Evolutionary conservation across 2,888 invertebrate genomes (phyloP).

Genomic region (Hyppa rectilinea): DNA sequence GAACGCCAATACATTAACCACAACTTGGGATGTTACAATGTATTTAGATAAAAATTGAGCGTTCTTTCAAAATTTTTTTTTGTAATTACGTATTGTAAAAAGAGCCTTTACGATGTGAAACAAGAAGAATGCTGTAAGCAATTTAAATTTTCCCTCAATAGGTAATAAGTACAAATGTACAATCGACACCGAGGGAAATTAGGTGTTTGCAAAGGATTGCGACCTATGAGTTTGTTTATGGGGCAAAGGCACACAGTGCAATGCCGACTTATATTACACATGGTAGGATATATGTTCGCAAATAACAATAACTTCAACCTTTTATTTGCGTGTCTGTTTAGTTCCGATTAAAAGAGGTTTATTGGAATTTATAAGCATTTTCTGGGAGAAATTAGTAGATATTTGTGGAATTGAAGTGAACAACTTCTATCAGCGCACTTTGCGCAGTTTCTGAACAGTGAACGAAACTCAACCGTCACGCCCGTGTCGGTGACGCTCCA

Average conservation of each 20-base stretch:
- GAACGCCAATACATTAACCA: background rate
- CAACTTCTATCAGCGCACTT: no score
- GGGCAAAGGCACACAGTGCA: constrained; percentile 30
- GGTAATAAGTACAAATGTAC: constrained; percentile 17
- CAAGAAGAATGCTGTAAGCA: constrained; percentile 4
- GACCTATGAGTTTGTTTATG: constrained; percentile 41
- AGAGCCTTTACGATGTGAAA: constrained; percentile 12
- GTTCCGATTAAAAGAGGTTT: constrained; percentile 26
- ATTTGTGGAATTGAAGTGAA: background rate
- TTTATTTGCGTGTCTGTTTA: constrained; percentile 46
- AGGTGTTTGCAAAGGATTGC: constrained; percentile 52
- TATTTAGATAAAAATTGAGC: constrained; percentile 18
- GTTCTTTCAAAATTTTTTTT: constrained; percentile 5
- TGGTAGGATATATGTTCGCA: constrained; percentile 33
- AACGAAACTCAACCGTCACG: no score
- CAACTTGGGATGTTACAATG: background rate
- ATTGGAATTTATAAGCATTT: constrained; percentile 3
- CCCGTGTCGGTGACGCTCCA: no score
- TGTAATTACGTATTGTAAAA: background rate
- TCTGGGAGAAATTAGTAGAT: background rate
- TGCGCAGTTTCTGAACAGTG: no score
- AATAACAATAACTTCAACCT: constrained; percentile 47
- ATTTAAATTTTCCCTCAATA: constrained; percentile 7
- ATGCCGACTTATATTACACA: constrained; percentile 33
- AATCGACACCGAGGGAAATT: constrained; percentile 31